Evolutionary conservation across 2,113 vertebrate species (phyloP).

Genomic region (Meleagris gallopavo): DNA sequence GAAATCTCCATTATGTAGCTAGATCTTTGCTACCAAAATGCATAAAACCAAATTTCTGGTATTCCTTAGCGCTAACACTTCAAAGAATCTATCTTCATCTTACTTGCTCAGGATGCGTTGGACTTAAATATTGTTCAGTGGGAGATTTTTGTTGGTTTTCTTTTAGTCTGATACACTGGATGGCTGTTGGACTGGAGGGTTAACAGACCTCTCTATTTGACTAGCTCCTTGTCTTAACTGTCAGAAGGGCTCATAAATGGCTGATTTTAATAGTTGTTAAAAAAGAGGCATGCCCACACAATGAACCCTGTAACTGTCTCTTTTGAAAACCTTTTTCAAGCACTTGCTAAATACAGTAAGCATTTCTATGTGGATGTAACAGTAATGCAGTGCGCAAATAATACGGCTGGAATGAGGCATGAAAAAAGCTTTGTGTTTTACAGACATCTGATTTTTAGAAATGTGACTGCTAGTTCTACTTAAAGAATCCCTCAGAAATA

Average conservation of each 20-base stretch:
- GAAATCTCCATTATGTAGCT: not conserved
- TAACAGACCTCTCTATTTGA: not conserved
- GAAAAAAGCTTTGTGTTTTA: not conserved
- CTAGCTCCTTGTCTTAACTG: not conserved
- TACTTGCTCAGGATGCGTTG: not conserved
- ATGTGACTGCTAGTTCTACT: not conserved
- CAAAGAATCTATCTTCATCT: not conserved
- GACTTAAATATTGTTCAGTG: not conserved
- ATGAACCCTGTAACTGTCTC: not conserved
- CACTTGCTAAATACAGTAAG: constrained; percentile 14
- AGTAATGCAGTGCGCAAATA: not conserved
- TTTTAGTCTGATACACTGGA: not conserved
- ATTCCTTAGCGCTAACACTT: not conserved
- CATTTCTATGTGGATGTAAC: not conserved
- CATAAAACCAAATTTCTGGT: not conserved
- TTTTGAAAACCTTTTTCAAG: constrained; percentile 12
- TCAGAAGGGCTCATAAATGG: not conserved
- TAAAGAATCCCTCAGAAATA: not conserved
- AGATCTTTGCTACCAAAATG: not conserved
- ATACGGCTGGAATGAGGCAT: not conserved
- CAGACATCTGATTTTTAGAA: not conserved
- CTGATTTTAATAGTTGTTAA: not conserved
- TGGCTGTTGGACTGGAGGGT: not conserved
- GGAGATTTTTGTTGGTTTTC: not conserved
- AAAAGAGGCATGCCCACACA: constrained; percentile 10